Percentiles rank a stretch among this genome's conserved stretches.
phyloP scores from a whole-genome alignment of 2,113 vertebrate species.

The Cyrtonyx montezumae region DNA sequence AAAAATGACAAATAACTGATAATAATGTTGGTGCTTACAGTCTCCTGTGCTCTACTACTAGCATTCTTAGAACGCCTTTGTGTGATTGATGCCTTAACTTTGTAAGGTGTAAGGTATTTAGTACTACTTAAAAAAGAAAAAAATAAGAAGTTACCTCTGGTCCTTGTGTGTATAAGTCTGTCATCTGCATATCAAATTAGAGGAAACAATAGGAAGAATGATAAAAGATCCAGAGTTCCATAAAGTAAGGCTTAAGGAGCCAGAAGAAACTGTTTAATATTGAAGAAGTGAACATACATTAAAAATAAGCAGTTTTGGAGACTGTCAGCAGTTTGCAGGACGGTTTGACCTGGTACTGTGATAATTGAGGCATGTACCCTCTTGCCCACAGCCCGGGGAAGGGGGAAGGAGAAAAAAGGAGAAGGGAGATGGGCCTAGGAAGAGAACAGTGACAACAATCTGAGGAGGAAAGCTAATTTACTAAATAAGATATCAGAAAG shows the following conservation, averaged over 20 bases:
- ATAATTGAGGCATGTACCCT: no score
- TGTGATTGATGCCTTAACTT: not conserved
- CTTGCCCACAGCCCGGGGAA: no score
- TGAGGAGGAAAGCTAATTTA: no score
- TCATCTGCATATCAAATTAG: not conserved
- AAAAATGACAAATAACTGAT: not conserved
- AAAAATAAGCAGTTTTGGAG: not conserved
- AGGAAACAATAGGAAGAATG: not conserved
- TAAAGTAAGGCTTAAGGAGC: not conserved
- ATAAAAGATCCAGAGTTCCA: not conserved
- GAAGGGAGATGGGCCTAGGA: no score
- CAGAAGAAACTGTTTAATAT: not conserved
- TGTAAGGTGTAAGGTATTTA: not conserved
- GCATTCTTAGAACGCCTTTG: not conserved
- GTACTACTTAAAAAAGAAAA: not conserved
- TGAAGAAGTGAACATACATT: not conserved
- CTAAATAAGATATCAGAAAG: no score
- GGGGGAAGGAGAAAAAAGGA: no score
- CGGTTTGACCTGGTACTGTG: no score
- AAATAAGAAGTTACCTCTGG: not conserved
- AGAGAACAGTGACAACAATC: no score
- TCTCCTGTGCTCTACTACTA: not conserved
- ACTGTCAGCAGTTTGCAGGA: no score
- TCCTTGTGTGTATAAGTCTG: not conserved
- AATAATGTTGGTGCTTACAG: not conserved